These are phyloP conservation scores for Mellivora capensis DNA, from an alignment of 2,113 vertebrate genomes.

Conservation along the genomic window DNA sequence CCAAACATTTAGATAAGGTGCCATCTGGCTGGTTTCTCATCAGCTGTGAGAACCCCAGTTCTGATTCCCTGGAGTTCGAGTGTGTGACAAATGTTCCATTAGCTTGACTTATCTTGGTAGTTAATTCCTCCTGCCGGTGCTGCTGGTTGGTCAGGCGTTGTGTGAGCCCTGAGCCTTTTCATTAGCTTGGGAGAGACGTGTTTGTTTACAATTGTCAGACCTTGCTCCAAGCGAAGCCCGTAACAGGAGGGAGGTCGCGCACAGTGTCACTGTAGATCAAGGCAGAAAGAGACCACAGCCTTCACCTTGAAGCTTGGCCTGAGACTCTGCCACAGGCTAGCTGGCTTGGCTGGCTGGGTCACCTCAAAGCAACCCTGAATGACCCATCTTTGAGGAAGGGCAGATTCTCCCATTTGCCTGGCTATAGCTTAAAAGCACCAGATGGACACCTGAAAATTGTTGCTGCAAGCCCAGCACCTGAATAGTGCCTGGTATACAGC, in stretches of 20 bases:
- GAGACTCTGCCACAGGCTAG: neutral
- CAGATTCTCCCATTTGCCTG: fast-evolving
- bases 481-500: neutral
- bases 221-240: neutral
- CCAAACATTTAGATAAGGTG: neutral
- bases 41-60: neutral
- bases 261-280: neutral
- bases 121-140: neutral
- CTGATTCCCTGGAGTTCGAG: neutral
- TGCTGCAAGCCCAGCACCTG: neutral
- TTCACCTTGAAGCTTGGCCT: neutral
- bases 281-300: neutral
- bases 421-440: neutral
- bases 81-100: neutral
- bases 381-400: neutral
- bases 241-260: neutral
- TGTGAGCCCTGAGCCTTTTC: neutral
- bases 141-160: neutral
- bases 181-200: neutral
- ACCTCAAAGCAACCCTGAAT: neutral
- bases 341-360: neutral
- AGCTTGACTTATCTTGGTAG: neutral
- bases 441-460: neutral
- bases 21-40: neutral
- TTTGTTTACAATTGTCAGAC: neutral